Conservation (phyloP, 2,888 invertebrate genomes). For the Cecidostiba fungosa region DNA sequence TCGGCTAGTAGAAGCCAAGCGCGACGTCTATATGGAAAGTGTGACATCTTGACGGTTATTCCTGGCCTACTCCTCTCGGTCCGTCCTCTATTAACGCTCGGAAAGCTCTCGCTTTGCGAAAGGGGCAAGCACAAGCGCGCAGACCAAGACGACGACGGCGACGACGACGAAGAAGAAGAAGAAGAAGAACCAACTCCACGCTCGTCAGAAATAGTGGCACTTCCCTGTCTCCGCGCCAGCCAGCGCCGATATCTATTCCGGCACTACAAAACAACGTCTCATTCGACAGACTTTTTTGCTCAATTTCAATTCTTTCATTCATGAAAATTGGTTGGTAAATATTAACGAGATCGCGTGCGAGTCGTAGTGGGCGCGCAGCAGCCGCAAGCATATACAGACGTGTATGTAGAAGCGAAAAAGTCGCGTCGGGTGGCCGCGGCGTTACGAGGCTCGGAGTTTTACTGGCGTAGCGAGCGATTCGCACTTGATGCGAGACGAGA, state of each 20-base stretch:
- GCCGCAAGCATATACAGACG: not conserved
- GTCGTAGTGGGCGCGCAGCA: conserved; percentile 30
- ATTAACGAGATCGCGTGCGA: conserved; percentile 57
- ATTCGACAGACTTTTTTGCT: conserved; percentile 43
- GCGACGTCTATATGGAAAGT: conserved; percentile 78
- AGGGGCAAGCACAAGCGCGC: conserved; percentile 50
- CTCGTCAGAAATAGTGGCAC: conserved; percentile 81
- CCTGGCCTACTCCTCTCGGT: conserved; percentile 72
- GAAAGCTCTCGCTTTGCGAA: conserved; percentile 48
- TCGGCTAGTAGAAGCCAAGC: conserved; percentile 68
- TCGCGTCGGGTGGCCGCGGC: conserved; percentile 48
- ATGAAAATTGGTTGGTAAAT: conserved; percentile 54
- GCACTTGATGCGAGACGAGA: conserved; percentile 65
- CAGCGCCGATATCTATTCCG: conserved; percentile 82
- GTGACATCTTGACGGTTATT: conserved; percentile 80
- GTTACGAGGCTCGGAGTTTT: conserved; percentile 68
- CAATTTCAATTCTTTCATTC: not conserved
- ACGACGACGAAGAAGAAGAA: conserved; percentile 28
- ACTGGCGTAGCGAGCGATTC: conserved; percentile 70
- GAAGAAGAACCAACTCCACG: conserved; percentile 64
- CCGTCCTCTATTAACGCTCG: conserved; percentile 74
- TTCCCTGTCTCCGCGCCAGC: conserved; percentile 79
- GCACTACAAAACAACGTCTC: conserved; percentile 79
- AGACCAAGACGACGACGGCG: not conserved
- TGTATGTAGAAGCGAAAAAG: conserved; percentile 40